phyloP scores from a whole-genome alignment of 2,888 invertebrate species.

The Dicycla oo region DNA sequence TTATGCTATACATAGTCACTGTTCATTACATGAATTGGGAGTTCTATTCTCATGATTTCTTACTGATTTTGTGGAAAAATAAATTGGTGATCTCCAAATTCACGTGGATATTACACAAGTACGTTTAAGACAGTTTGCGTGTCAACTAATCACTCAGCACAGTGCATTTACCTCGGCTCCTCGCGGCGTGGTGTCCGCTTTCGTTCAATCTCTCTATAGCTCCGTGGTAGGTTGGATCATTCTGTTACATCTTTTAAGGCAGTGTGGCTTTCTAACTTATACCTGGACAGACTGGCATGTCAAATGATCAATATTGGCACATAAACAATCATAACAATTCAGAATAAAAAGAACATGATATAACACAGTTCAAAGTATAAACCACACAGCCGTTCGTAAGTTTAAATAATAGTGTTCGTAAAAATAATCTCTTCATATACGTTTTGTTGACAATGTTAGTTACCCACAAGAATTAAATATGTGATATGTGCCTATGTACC shows the following conservation, averaged over 20 bases:
- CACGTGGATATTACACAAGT: conserved; percentile 68
- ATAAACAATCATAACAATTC: conserved; percentile 69
- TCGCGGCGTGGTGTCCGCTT: conserved; percentile 80
- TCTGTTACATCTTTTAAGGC: conserved; percentile 84
- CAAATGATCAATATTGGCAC: conserved; percentile 82
- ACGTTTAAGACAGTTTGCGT: conserved; percentile 63
- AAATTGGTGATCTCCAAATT: conserved; percentile 60
- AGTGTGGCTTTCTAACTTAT: conserved; percentile 87
- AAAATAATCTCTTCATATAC: conserved; percentile 71
- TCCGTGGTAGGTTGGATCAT: conserved; percentile 81
- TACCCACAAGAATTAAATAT: conserved; percentile 83
- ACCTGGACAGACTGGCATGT: conserved; percentile 89
- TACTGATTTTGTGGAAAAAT: conserved; percentile 52
- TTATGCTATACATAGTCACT: conserved; percentile 61
- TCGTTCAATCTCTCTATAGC: conserved; percentile 79
- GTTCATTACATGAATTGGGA: conserved; percentile 61
- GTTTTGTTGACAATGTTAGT: conserved; percentile 74
- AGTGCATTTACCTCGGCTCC: conserved; percentile 88
- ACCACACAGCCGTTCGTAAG: conserved; percentile 82
- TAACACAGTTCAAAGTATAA: conserved; percentile 68
- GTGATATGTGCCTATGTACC: conserved; percentile 62
- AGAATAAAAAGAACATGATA: conserved; percentile 63
- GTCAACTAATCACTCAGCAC: conserved; percentile 80
- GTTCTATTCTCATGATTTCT: conserved; percentile 56
- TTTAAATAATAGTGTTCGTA: conserved; percentile 58